A percentile compares a stretch with the other conserved stretches of the same genome.
These are phyloP conservation scores for Orthonychiurus folsomi DNA, from an alignment of 2,888 invertebrate genomes.

Conservation along the genomic window DNA sequence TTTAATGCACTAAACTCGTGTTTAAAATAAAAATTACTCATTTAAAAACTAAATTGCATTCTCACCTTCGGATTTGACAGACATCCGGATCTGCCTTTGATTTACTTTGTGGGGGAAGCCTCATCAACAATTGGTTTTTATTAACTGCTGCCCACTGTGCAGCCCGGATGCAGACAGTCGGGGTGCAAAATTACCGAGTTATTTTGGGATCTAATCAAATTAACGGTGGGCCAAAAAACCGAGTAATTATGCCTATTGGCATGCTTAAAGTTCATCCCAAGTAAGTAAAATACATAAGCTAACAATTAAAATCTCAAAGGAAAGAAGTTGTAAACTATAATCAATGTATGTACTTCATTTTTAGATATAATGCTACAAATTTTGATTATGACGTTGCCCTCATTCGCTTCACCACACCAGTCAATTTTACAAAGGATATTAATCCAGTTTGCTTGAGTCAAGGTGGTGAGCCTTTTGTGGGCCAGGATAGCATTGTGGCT, in stretches of 20 bases:
- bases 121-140: slow-evolving; percentile 26
- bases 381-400: slow-evolving; percentile 28
- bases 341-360: no score
- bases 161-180: slow-evolving; percentile 18
- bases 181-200: slow-evolving; percentile 21
- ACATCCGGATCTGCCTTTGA: neutral
- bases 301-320: no score
- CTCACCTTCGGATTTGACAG: no score
- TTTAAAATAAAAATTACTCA: no score
- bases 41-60: no score
- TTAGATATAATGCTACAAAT: slow-evolving; percentile 23
- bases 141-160: slow-evolving; percentile 33
- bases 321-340: no score
- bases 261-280: slow-evolving; percentile 21
- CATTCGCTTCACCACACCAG: slow-evolving; percentile 21
- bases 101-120: slow-evolving; percentile 26
- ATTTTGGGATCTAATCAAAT: slow-evolving; percentile 32
- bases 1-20: neutral
- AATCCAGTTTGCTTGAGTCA: slow-evolving; percentile 28
- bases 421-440: slow-evolving; percentile 21
- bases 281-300: neutral
- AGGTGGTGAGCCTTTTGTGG: slow-evolving; percentile 20
- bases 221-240: slow-evolving; percentile 19
- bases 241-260: slow-evolving; percentile 13
- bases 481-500: slow-evolving; percentile 24